Evolutionary conservation across 2,888 invertebrate species (phyloP).

Genomic region (Himalopsyche anomala): DNA sequence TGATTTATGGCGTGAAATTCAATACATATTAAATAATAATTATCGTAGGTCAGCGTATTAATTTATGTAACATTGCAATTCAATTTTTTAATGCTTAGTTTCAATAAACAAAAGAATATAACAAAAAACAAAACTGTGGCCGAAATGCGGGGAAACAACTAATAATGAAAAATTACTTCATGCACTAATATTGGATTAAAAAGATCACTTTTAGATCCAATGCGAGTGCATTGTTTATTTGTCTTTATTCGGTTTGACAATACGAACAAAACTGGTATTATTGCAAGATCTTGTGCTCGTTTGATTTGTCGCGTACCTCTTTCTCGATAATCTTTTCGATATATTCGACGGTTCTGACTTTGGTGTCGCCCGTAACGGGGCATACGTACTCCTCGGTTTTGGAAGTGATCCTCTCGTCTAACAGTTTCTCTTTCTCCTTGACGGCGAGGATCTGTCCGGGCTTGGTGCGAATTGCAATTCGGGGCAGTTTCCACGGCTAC

Average conservation of each 20-base stretch:
- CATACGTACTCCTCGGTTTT: conserved; percentile 93
- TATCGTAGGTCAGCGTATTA: no score
- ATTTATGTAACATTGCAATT: no score
- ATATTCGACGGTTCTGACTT: conserved; percentile 94
- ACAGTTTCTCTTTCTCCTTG: conserved; percentile 92
- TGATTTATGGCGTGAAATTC: no score
- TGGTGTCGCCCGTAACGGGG: conserved; percentile 89
- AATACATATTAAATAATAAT: no score
- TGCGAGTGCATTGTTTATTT: no score
- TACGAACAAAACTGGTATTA: background rate
- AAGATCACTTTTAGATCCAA: no score
- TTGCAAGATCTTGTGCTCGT: conserved; percentile 44
- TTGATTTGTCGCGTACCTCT: conserved; percentile 82
- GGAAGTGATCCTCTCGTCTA: conserved; percentile 90
- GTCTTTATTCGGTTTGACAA: background rate
- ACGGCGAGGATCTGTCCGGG: conserved; percentile 89
- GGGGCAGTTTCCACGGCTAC: conserved; percentile 83
- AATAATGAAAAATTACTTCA: no score
- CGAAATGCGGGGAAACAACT: no score
- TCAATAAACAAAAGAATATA: no score
- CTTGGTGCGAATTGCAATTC: conserved; percentile 91
- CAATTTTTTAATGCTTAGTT: no score
- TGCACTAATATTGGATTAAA: no score
- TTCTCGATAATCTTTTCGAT: conserved; percentile 96
- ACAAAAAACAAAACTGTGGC: no score